Evolutionary conservation across 1,140 invertebrate species (phyloP).

Genomic region (Micrasema minimum): DNA sequence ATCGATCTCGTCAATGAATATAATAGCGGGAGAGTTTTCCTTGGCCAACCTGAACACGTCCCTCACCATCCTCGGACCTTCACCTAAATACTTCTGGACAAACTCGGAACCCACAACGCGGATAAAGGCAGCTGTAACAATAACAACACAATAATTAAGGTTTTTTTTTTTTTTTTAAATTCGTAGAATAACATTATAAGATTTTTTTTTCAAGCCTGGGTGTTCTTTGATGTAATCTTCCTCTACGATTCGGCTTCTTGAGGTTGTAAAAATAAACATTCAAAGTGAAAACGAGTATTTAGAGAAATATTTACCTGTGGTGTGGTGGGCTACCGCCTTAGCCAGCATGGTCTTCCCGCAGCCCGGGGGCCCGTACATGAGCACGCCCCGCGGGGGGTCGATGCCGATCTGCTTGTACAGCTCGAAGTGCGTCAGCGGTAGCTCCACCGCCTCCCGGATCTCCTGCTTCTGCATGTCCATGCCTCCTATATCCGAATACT

Average conservation of each 20-base stretch:
- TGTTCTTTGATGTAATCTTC: too few species aligned
- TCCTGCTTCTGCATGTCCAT: constrained; percentile 99
- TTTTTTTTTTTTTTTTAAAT: too few species aligned
- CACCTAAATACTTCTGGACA: constrained; percentile 99
- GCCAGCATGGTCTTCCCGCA: constrained; percentile 99
- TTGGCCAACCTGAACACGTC: constrained; percentile 99
- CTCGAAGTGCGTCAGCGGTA: constrained; percentile 98
- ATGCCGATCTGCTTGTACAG: constrained; percentile 99
- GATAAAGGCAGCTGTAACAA: constrained; percentile 88
- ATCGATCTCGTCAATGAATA: constrained; percentile 99
- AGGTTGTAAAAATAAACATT: too few species aligned
- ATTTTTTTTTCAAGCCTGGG: too few species aligned
- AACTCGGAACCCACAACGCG: constrained; percentile 99
- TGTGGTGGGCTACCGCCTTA: constrained; percentile 98
- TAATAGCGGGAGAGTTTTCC: constrained; percentile 99
- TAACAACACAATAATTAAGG: constrained; percentile 43
- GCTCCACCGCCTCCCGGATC: constrained; percentile 97
- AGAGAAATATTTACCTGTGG: too few species aligned
- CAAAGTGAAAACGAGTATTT: too few species aligned
- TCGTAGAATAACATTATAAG: too few species aligned
- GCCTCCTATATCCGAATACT: constrained; percentile 98
- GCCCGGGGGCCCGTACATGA: constrained; percentile 98
- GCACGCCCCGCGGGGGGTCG: constrained; percentile 95
- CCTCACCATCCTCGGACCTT: constrained; percentile 98
- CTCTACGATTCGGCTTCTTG: too few species aligned